Base-by-base conservation (phyloP, 1,140 invertebrate species). In the Eupristina koningsbergeri region DNA sequence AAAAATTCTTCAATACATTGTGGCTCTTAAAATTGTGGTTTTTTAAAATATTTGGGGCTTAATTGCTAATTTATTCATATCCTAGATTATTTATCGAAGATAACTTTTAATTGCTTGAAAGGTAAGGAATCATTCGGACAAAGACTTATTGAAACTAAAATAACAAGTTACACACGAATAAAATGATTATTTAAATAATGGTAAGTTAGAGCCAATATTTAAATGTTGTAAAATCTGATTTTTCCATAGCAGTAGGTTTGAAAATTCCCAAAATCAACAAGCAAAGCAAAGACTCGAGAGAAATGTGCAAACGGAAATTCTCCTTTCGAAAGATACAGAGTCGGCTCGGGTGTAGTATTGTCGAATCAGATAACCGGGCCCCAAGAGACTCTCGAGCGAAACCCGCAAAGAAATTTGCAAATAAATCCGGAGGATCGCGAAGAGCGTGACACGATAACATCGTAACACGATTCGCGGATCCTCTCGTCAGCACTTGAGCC, bases 241-340 rank as follows among this genome's bases (percentile, higher is more conserved):
- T 41, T 1, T 0, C 36, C 5, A 13, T 41, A 41, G 31, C 29
- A 3, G 67, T 39, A 71, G n/a, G 9, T 41, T 26, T n/a, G 39
- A 71, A 71, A 71, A 71, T 71, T n/a, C 36, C 1, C 9, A 71
- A 71, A 71, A 71, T 71, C 67, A 71, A 71, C 36, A 3, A 69
- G 19, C 22, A 26, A 41, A 71, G 67, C 19, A 41, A 39, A 39
- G 67, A 22, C 29, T 41, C 31, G 17, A 8, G 7, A 22, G 39
- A n/a, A 71, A n/a, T n/a, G 67, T 41, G 39, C 22, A 71, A 71
- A 71, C 67, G 17, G 0, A 71, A 41, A 71, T 41, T 13, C 67
- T 36, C 41, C 67, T 71, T 41, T 41, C 41, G 36, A 3, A 71
- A 36, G 67, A 8, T 26, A 34, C 34, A 11, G 3, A 67, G 64